Conservation (phyloP, 2,113 vertebrate genomes). For the Neodontobutis hainanensis region DNA sequence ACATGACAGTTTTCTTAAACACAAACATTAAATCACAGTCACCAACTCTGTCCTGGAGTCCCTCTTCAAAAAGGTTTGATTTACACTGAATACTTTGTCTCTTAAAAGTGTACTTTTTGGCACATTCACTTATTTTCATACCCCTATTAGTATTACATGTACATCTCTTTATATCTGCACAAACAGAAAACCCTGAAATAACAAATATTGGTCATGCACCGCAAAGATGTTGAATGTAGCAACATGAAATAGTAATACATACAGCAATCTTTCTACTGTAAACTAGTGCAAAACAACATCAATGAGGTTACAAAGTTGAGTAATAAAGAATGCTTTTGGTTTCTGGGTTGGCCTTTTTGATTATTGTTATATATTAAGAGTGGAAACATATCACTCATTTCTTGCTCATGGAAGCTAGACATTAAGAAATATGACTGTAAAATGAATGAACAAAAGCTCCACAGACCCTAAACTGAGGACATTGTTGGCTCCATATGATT, state of each 20-base stretch:
- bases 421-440: conserved; percentile 24
- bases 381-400: neutral
- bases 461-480: conserved; percentile 9
- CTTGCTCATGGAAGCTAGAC: conserved; percentile 21
- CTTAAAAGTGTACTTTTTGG: conserved; percentile 64
- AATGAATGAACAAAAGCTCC: conserved; percentile 10
- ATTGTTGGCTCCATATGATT: conserved; percentile 7
- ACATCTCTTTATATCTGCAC: conserved; percentile 43
- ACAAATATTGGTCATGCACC: conserved; percentile 78
- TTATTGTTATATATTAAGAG: neutral
- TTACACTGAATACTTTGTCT: conserved; percentile 48
- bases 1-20: neutral
- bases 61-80: conserved; percentile 36
- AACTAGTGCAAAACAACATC: conserved; percentile 89
- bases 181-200: conserved; percentile 69
- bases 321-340: conserved; percentile 78
- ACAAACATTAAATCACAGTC: neutral
- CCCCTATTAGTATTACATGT: conserved; percentile 35
- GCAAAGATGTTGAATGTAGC: conserved; percentile 74
- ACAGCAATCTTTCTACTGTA: conserved; percentile 74
- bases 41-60: neutral
- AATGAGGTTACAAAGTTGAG: conserved; percentile 89
- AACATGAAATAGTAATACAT: conserved; percentile 78
- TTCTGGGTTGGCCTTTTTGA: conserved; percentile 26
- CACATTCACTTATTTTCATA: conserved; percentile 61